Evolutionary conservation across 2,888 invertebrate species (phyloP).

Genomic region (Caenorhabditis doughertyi): DNA sequence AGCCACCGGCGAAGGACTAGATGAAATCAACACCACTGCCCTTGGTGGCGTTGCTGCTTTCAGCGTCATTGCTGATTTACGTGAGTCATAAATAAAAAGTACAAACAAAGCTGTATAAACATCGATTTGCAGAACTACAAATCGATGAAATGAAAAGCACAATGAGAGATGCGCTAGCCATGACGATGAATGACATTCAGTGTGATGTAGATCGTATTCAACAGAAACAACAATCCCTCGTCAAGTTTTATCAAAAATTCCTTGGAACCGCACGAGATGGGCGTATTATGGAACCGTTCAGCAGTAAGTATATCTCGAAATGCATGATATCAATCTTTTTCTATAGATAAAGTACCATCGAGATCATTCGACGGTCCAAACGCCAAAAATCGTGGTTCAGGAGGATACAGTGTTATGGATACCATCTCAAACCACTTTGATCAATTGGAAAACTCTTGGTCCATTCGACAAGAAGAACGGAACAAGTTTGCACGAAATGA

Average conservation of each 20-base stretch:
- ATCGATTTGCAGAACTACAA: constrained; percentile 59
- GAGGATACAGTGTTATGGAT: constrained; percentile 1
- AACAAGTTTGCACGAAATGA: constrained; percentile 4
- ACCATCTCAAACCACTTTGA: constrained; percentile 21
- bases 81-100: constrained; percentile 43
- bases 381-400: not conserved
- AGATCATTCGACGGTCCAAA: constrained; percentile 33
- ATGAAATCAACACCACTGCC: constrained; percentile 4
- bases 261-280: constrained; percentile 47
- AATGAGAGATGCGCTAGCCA: constrained; percentile 54
- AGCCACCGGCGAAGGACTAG: constrained; percentile 2
- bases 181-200: constrained; percentile 54
- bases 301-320: not conserved
- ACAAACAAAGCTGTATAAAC: constrained; percentile 54
- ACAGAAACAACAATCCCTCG: constrained; percentile 33
- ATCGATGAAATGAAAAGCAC: constrained; percentile 43
- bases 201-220: constrained; percentile 51
- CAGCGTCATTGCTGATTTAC: constrained; percentile 36
- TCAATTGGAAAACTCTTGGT: constrained; percentile 29
- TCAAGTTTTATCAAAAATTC: constrained; percentile 28
- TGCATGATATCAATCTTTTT: not conserved
- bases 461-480: not conserved
- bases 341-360: constrained; percentile 34
- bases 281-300: constrained; percentile 40
- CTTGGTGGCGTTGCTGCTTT: constrained; percentile 28